Base-by-base conservation (phyloP, 2,888 invertebrate species). In the Euzophera pinguis region DNA sequence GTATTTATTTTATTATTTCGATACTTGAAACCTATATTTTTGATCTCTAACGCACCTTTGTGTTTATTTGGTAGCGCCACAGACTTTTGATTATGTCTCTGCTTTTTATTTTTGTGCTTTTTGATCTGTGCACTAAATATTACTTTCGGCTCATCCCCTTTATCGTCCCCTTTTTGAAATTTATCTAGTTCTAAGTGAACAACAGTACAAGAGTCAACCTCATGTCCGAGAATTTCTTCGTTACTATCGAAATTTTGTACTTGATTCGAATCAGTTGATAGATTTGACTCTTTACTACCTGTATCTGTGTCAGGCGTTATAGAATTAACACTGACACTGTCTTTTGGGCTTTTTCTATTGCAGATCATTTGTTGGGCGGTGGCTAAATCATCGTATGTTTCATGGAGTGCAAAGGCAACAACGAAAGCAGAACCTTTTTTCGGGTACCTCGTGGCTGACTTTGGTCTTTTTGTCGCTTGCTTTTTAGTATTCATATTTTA, bases 21-120 rank as follows among this genome's bases (percentile, higher is more conserved):
- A 47, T 63, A 65, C 63, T 77, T 83, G 27, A 74, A 74, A 52
- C 67, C 51, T n/a, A 67, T 34, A 16, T 68, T 75, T 55, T 64
- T 75, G 9, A 69, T 50, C 13, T 59, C 64, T 8, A 61, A 60
- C 6, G 62, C 45, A 32, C 50, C 63, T 53, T 70, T 73, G 22
- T 53, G 57, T 48, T 64, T 73, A 50, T 64, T 70, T 8, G 51
- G 27, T 34, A 61, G 67, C 57, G 56, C 70, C 43, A 53, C 60
- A 1, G 10, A 32, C 34, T 41, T 16, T 10, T 47, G 13, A 47
- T 55, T 51, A 58, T 62, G 12, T 53, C 57, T 35, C 51, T 57
- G 38, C 17, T 22, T 41, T 62, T 59, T 52, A 22, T 57, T 62
- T 52, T 60, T 59, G 54, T 60, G 66, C 61, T 59, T 52, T 13